phyloP scores from a whole-genome alignment of 1,140 invertebrate genomes.

The Mycetomoellerius zeteki region DNA sequence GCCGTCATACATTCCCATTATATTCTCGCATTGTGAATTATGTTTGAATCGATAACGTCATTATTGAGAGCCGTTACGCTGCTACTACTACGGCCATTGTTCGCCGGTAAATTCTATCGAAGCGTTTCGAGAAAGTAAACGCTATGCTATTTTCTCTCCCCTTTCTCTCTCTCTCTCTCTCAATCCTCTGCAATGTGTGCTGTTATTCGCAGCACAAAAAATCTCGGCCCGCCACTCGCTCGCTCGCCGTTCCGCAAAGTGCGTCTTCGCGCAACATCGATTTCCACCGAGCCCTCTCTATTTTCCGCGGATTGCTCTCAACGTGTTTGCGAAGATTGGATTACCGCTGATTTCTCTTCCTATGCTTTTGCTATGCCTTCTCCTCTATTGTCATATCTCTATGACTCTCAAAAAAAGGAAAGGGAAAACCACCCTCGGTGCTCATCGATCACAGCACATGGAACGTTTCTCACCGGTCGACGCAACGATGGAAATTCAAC shows the following conservation, averaged over 20 bases:
- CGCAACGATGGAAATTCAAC: neutral
- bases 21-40: constrained; percentile 52
- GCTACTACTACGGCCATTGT: constrained; percentile 60
- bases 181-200: neutral
- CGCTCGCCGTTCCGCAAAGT: constrained; percentile 9
- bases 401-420: constrained; percentile 11
- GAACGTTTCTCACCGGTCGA: constrained; percentile 30
- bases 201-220: constrained; percentile 24
- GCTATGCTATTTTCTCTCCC: neutral
- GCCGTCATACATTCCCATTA: constrained; percentile 30
- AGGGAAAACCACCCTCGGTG: neutral
- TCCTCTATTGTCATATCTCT: neutral
- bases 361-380: neutral
- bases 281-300: constrained; percentile 42
- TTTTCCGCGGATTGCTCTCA: constrained; percentile 52
- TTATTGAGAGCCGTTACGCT: constrained; percentile 70
- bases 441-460: constrained; percentile 37
- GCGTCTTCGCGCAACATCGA: constrained; percentile 49
- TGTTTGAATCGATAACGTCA: constrained; percentile 73
- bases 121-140: constrained; percentile 36
- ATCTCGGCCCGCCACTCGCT: neutral
- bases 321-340: constrained; percentile 33
- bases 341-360: constrained; percentile 26
- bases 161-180: neutral
- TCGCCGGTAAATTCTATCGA: constrained; percentile 66